These are phyloP conservation scores for Centroberyx gerrardi DNA, from an alignment of 2,797 vertebrate genomes.

Conservation along the genomic window DNA sequence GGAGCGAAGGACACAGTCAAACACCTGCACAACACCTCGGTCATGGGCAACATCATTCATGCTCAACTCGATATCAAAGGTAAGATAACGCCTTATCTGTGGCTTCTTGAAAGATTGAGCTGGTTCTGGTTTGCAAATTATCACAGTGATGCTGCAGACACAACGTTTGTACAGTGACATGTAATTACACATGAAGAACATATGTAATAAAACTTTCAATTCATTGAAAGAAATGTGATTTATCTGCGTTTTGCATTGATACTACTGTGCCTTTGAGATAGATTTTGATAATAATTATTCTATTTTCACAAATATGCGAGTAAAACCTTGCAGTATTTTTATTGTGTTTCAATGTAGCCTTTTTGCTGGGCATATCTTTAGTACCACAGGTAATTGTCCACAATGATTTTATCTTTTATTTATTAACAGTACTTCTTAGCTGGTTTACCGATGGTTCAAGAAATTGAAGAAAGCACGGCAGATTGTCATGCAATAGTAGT, in stretches of 20 bases:
- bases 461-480: too few relatives aligned
- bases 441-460: too few relatives aligned
- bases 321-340: background rate
- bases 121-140: background rate
- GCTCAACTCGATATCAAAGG: constrained; percentile 96
- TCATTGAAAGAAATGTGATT: too few relatives aligned
- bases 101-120: background rate
- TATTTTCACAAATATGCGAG: too few relatives aligned
- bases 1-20: constrained; percentile 94
- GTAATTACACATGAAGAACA: background rate
- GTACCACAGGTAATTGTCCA: too few relatives aligned
- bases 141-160: background rate
- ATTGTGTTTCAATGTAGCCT: background rate
- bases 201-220: background rate
- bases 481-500: too few relatives aligned
- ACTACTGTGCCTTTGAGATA: too few relatives aligned
- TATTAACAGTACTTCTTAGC: too few relatives aligned
- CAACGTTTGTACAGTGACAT: background rate
- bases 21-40: constrained; percentile 94
- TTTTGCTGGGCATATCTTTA: too few relatives aligned
- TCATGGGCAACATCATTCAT: constrained; percentile 97
- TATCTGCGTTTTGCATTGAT: too few relatives aligned
- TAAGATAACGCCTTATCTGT: constrained; percentile 49
- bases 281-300: too few relatives aligned
- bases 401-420: too few relatives aligned